Conservation (phyloP, 2,888 invertebrate genomes). For the Plagodis pulveraria region DNA sequence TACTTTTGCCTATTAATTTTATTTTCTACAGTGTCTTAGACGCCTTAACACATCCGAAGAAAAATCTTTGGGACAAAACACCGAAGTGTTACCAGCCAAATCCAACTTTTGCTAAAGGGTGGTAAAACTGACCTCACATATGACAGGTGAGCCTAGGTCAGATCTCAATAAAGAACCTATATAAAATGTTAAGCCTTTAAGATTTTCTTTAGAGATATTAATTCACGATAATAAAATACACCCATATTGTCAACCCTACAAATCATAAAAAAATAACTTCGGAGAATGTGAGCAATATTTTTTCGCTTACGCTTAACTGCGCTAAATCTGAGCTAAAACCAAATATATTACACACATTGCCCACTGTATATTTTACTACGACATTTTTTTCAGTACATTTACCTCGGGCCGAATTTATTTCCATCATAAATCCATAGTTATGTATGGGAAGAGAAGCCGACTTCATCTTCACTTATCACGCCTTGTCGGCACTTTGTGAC, state of each 20-base stretch:
- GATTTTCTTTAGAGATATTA: too few species aligned
- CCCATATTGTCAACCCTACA: background rate
- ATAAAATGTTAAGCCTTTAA: too few species aligned
- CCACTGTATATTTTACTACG: constrained; percentile 29
- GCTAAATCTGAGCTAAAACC: constrained; percentile 6
- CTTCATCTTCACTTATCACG: constrained; percentile 30
- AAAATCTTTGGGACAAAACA: too few species aligned
- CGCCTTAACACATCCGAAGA: too few species aligned
- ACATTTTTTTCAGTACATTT: constrained; percentile 32
- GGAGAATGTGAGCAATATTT: constrained; percentile 4
- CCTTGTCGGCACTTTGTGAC: constrained; percentile 8
- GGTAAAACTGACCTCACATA: too few species aligned
- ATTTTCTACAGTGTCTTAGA: too few species aligned
- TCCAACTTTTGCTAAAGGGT: too few species aligned
- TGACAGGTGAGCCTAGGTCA: too few species aligned
- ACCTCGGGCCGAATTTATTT: constrained; percentile 26
- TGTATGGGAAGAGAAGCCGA: constrained; percentile 20
- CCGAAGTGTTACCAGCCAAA: too few species aligned
- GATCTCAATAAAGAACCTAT: too few species aligned
- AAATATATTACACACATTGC: constrained; percentile 25
- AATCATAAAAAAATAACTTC: constrained; percentile 12
- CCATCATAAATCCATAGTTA: constrained; percentile 27
- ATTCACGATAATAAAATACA: too few species aligned
- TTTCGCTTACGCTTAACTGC: constrained; percentile 9
- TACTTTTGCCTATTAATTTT: too few species aligned